Base-by-base conservation (phyloP, 2,797 vertebrate genomes). In the Hippopotamyrus pictus region DNA sequence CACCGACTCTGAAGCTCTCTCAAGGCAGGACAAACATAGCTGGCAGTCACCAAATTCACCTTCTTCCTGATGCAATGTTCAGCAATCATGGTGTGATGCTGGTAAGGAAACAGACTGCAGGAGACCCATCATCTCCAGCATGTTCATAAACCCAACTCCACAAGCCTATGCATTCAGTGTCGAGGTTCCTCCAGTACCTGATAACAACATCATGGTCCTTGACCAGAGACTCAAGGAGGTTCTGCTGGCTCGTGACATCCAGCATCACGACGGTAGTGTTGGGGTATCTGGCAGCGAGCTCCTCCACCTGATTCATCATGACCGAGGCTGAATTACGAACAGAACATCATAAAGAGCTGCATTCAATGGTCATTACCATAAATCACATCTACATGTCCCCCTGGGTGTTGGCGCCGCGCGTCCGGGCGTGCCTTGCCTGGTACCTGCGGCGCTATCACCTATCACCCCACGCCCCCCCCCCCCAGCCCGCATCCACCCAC, bases 31-130 rank as follows among this genome's bases (percentile, higher is more conserved):
- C 96, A 97, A 93, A 97, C 92, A 93, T 99, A 99, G 93, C 99
- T 99, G 79, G 98, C 97, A 0, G 97, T 99, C 93, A 99, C 93
- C 96, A 99, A 93, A 95, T 99, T 98, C 51, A 98, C 97, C 93
- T 97, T 98, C 92, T 90, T 95, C 25, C 94, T 94, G 91, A 99
- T 98, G 93, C 99, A 99, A 54, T 97, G 96, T 92, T 97, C 97
- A 88, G 97, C 97, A 89, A 99, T 94, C 85, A 97, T 92, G 33
- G 98, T 97, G 94, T 99, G 99, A 54, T 95, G 95, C 0, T 92
- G 88, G 90, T 97, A 97, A 0, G 99, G 99, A 91, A 99, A 94
- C 94, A 99, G 94, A 92, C 97, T 98, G 87, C 2, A 91, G 90
- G n/a, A 90, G 33, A 41, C 17, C 73, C 37, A 41, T 79, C 37